Evolutionary conservation across 64 coral and sea anemone genomes (phyloP), one percentile per base, ranked within the genome.

Genomic region (Stichodactyla helianthus): DNA sequence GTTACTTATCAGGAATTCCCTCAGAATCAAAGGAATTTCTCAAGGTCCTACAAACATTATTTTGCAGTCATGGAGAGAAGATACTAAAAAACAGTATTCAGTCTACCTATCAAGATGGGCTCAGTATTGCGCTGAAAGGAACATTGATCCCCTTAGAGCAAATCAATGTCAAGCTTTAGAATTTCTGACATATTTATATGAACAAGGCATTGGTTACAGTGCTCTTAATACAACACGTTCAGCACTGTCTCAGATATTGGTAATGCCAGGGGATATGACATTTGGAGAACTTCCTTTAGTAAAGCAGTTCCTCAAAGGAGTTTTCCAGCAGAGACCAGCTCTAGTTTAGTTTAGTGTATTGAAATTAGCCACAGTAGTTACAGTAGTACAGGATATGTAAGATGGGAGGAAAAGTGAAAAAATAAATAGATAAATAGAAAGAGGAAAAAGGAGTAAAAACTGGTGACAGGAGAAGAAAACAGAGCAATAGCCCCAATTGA

Each of bases 281-380:
- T 94, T 88, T 90, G 88, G 93, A 84, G 88, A 87, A 84, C 60
- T 78, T 63, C 68, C 87, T 23, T n/a, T n/a, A n/a, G n/a, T n/a
- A n/a, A n/a, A n/a, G n/a, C n/a, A n/a, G n/a, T n/a, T n/a, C n/a
- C n/a, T 62, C 83, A 71, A 82, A 82, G 63, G 82, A 16, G 89
- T 90, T 63, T 85, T 85, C 77, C 53, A 90, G 61, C 53, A 65
- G 22, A 85, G 80, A 23, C 89, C 89, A n/a, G 52, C 82, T n/a
- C 55, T 90, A 59, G n/a, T n/a, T n/a, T n/a, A n/a, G n/a, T n/a
- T n/a, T n/a, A n/a, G n/a, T n/a, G n/a, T n/a, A n/a, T n/a, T n/a
- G n/a, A n/a, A n/a, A n/a, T n/a, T n/a, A n/a, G n/a, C n/a, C n/a
- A n/a, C n/a, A n/a, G n/a, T n/a, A n/a, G n/a, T n/a, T n/a, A n/a